Evolutionary conservation across 2,113 vertebrate species (phyloP).

Genomic region (Litocranius walleri): DNA sequence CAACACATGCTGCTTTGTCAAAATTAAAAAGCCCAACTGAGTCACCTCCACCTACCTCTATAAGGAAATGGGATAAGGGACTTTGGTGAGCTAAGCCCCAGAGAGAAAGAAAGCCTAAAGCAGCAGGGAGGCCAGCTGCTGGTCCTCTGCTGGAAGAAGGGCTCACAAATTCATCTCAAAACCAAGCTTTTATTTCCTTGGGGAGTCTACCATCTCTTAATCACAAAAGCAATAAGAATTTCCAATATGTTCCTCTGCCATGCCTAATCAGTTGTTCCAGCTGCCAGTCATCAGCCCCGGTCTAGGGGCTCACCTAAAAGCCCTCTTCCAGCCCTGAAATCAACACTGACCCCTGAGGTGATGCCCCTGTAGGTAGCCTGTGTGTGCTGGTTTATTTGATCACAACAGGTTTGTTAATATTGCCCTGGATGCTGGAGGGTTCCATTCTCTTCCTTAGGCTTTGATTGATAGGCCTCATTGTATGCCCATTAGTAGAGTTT

Average conservation of each 20-base stretch:
- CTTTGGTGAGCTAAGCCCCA: not conserved
- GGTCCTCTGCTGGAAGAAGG: not conserved
- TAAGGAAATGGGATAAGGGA: not conserved
- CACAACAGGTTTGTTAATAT: slow-evolving; percentile 58
- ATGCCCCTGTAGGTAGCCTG: slow-evolving; percentile 36
- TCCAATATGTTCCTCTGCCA: slow-evolving; percentile 52
- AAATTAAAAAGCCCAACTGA: not conserved
- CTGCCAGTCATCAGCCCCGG: slow-evolving; percentile 53
- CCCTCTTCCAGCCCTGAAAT: slow-evolving; percentile 55
- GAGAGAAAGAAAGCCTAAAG: not conserved
- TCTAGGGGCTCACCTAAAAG: slow-evolving; percentile 53
- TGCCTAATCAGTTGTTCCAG: slow-evolving; percentile 68
- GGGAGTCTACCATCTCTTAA: slow-evolving; percentile 63
- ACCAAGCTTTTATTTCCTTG: slow-evolving; percentile 52
- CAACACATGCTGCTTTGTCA: not conserved
- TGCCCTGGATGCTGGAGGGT: slow-evolving; percentile 17
- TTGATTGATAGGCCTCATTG: not conserved
- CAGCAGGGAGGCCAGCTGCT: not conserved
- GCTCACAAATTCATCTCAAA: slow-evolving; percentile 27
- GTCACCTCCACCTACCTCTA: not conserved
- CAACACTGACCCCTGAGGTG: slow-evolving; percentile 48
- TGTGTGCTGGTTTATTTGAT: slow-evolving; percentile 48
- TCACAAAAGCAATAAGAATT: slow-evolving; percentile 68
- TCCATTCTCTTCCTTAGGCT: slow-evolving; percentile 32
- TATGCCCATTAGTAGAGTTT: not conserved